Base-by-base conservation (phyloP, 92 coral and sea anemone genomes). In the Parazoanthus atlanticus region DNA sequence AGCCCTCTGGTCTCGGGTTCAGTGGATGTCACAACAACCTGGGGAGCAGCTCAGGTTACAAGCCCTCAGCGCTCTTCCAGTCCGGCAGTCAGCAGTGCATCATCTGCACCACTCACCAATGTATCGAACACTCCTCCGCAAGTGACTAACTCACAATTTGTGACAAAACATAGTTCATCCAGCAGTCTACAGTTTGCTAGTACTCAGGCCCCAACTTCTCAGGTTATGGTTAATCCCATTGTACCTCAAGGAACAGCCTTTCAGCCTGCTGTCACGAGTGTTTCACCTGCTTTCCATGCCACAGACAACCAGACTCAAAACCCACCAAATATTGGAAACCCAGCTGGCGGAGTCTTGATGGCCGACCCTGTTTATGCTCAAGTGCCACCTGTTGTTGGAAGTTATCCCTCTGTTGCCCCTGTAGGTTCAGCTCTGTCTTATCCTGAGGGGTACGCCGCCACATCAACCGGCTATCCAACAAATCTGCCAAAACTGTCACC, bases 1-100 rank as follows among this genome's bases (percentile, higher is more conserved):
- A 84, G 87, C 40, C 87, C 87, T 13, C 29, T 84, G 77, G 87
- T 76, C 41, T 79, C 67, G 15, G 78, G 87, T 25, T 33, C 76
- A 36, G 86, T 82, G 58, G 86, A 82, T 38, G 65, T 71, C n/a
- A 28, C 38, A 11, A 84, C 78, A 43, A 17, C 78, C 8, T 70
- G 78, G 78, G 87, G 58, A 25, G 36, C 78, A 12, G 25, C 87
- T 8, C 87, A 84, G 61, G 56, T 84, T 8, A 71, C 78, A 71
- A 84, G 66, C 29, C 87, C 78, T 16, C 64, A 84, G 8, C 78
- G 66, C 10, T 70, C 78, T 15, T 41, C 87, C 2, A 74, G 87
- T 40, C 41, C 87, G 26, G 87, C 74, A 26, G 31, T 31, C n/a
- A 32, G 29, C 23, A 61, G 85, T 81, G 31, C 47, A 21, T 74